Evolutionary conservation across 2,113 vertebrate genomes (phyloP).

Genomic region (Lepisosteus oculatus): DNA sequence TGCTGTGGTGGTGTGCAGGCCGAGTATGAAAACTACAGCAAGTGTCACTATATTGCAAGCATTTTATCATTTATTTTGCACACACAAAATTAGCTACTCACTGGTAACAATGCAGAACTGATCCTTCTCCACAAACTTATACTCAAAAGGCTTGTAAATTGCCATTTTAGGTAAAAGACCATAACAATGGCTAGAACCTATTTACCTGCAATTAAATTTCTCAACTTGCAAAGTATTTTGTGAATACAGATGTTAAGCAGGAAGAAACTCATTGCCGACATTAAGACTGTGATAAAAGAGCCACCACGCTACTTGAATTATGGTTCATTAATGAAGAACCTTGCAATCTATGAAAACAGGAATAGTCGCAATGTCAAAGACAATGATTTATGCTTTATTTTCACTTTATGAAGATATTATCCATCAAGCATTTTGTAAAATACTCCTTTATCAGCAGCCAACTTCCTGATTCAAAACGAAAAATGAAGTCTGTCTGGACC

Average conservation of each 20-base stretch:
- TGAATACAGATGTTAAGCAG: not conserved
- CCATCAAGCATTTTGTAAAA: constrained; percentile 33
- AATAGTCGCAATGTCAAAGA: constrained; percentile 62
- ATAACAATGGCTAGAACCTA: too few relatives aligned
- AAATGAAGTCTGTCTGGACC: constrained; percentile 44
- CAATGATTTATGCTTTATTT: constrained; percentile 47
- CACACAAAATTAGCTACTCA: constrained; percentile 11
- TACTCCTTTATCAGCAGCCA: constrained; percentile 47
- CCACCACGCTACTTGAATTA: constrained; percentile 27
- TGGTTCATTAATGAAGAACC: constrained; percentile 31
- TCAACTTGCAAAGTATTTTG: too few relatives aligned
- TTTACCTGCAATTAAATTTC: too few relatives aligned
- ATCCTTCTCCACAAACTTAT: constrained; percentile 5
- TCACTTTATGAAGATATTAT: constrained; percentile 48
- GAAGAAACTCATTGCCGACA: constrained; percentile 33
- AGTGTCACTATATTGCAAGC: constrained; percentile 1
- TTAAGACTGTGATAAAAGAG: constrained; percentile 32
- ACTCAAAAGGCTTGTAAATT: not conserved
- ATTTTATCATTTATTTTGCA: not conserved
- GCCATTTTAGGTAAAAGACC: constrained; percentile 10
- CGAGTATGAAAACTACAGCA: not conserved
- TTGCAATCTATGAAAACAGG: constrained; percentile 33
- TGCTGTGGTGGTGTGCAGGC: not conserved
- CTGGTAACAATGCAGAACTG: not conserved
- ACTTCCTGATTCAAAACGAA: constrained; percentile 37